Evolutionary conservation across 2,797 vertebrate genomes (phyloP).

Genomic region (Lepidocolaptes lacrymiger): DNA sequence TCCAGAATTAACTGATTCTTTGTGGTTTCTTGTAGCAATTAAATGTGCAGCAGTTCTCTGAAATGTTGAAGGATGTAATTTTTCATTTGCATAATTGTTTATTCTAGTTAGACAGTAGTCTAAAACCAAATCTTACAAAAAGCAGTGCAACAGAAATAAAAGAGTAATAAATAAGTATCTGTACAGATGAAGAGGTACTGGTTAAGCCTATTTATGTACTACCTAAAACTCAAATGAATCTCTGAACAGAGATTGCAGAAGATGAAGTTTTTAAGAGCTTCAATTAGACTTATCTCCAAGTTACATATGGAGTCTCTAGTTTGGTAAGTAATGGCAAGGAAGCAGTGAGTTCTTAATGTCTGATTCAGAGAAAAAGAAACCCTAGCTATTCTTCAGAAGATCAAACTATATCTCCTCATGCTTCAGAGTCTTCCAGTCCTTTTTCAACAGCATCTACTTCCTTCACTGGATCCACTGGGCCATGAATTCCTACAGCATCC

Average conservation of each 20-base stretch:
- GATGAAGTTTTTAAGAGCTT: slow-evolving; percentile 34
- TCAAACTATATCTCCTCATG: not conserved
- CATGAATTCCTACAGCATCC: not conserved
- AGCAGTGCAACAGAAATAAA: slow-evolving; percentile 24
- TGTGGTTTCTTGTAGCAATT: slow-evolving; percentile 60
- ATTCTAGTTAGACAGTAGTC: slow-evolving; percentile 55
- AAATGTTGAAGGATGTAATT: slow-evolving; percentile 61
- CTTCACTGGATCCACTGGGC: not conserved
- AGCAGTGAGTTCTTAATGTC: not conserved
- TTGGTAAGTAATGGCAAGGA: not conserved
- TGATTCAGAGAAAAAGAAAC: not conserved
- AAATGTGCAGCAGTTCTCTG: slow-evolving; percentile 55
- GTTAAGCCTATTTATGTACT: slow-evolving; percentile 41
- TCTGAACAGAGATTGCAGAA: slow-evolving; percentile 21
- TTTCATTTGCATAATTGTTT: slow-evolving; percentile 74
- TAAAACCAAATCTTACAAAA: slow-evolving; percentile 55
- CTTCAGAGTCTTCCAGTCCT: not conserved
- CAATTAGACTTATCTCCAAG: slow-evolving; percentile 34
- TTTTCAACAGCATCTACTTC: not conserved
- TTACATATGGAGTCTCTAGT: not conserved
- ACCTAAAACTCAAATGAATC: slow-evolving; percentile 19
- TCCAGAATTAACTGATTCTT: slow-evolving; percentile 64
- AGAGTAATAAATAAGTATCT: slow-evolving; percentile 51
- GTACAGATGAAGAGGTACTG: not conserved
- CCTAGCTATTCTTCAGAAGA: not conserved